A percentile compares a stretch with the other conserved stretches of the same genome.
Conservation (phyloP, 2,888 invertebrate species). For the Mythimna lalbum region DNA sequence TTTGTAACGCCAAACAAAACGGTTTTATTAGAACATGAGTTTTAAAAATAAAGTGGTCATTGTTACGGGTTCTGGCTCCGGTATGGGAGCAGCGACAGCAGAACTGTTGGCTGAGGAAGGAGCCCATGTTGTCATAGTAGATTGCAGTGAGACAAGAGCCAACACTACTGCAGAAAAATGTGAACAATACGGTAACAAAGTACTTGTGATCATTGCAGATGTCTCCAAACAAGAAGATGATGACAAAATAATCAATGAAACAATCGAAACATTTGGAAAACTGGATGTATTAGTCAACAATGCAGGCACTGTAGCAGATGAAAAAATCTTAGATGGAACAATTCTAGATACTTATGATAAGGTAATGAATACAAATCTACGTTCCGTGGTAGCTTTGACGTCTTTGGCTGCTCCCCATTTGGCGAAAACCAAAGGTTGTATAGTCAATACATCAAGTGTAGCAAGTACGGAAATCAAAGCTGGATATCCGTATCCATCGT, state of each 20-base stretch:
- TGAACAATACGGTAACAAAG: slow-evolving; percentile 52
- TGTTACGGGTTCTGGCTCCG: slow-evolving; percentile 39
- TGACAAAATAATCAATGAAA: slow-evolving; percentile 64
- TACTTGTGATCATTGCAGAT: slow-evolving; percentile 69
- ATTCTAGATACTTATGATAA: slow-evolving; percentile 66
- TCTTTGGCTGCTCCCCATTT: slow-evolving; percentile 69
- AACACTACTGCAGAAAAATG: slow-evolving; percentile 36
- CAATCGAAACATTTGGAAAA: slow-evolving; percentile 67
- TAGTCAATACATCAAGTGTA: slow-evolving; percentile 74
- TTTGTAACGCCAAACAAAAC: slow-evolving; percentile 6
- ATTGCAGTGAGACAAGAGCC: slow-evolving; percentile 11
- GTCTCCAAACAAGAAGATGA: slow-evolving; percentile 68
- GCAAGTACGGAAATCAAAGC: slow-evolving; percentile 13
- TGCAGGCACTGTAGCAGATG: slow-evolving; percentile 63
- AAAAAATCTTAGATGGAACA: slow-evolving; percentile 47
- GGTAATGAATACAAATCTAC: slow-evolving; percentile 70
- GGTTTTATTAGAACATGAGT: slow-evolving; percentile 41
- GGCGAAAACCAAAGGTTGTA: slow-evolving; percentile 71
- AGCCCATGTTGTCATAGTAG: slow-evolving; percentile 34
- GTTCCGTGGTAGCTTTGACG: slow-evolving; percentile 68
- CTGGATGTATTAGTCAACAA: slow-evolving; percentile 74
- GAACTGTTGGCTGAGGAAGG: slow-evolving; percentile 37
- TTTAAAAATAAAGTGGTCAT: slow-evolving; percentile 32
- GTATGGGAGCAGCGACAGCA: slow-evolving; percentile 41
- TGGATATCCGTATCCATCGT: neutral